Evolutionary conservation across 2,888 invertebrate genomes (phyloP), one percentile per base, ranked within the genome.

Genomic region (Diplolepis rosae): DNA sequence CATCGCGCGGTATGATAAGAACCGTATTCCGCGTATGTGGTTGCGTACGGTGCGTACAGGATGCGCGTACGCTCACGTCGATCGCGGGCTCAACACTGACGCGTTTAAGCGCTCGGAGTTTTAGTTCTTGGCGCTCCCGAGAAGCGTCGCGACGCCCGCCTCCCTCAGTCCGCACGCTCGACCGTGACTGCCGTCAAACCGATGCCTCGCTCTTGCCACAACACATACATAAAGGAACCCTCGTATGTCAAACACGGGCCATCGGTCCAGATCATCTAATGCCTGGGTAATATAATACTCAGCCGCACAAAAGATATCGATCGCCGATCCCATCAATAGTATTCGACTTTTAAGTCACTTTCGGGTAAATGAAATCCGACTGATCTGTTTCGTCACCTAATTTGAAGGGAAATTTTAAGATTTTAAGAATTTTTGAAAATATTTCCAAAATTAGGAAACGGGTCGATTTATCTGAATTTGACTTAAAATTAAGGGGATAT

Each of bases 81-180:
- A 83, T 87, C 86, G 88, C 88, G 88, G 85, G 80, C 84, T 85
- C 85, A 82, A 84, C 83, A 88, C 88, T 88, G 88, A 82, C 85
- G 84, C 82, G 84, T 79, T 77, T 79, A 74, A 78, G 77, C 82
- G 80, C 82, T 83, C 82, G 80, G 84, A 83, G 82, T 80, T 83
- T 83, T 87, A 87, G 88, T 88, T 87, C 87, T 65, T 79, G 80
- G 82, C 83, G 84, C 84, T 79, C 81, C 88, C 88, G 86, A 82
- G 78, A 82, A 84, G 88, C 88, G 88, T 85, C 87, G 86, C 84
- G 84, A 83, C 85, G 85, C 84, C 84, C 79, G 82, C 72, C 68
- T 74, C 66, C 72, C 65, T 56, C 45, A 68, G 48, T 52, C 56
- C 61, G 65, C 73, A 71, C 74, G 52, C 68, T 72, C 76, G 70